A percentile compares a stretch with the other conserved stretches of the same genome.
These are phyloP conservation scores for Amblyopsis rosae DNA, from an alignment of 2,113 vertebrate species.

Conservation along the genomic window DNA sequence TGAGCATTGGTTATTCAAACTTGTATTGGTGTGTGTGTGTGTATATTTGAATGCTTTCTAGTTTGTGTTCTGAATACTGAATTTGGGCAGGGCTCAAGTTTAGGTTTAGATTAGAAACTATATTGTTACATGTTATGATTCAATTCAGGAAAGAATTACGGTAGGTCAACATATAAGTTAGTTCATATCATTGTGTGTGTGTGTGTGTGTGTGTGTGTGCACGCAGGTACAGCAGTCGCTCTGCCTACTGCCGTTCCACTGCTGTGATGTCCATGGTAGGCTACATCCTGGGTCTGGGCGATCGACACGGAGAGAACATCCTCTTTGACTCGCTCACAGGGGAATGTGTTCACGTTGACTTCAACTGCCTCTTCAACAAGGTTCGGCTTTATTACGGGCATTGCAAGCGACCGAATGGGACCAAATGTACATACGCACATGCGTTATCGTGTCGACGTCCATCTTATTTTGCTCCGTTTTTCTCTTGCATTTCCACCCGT, in stretches of 20 bases:
- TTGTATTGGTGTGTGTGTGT: too few species aligned
- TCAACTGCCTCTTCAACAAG: constrained; percentile 99
- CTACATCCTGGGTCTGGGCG: constrained; percentile 94
- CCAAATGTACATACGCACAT: background rate
- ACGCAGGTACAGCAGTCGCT: constrained; percentile 93
- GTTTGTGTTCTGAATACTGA: too few species aligned
- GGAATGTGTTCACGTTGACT: constrained; percentile 96
- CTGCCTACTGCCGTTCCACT: constrained; percentile 93
- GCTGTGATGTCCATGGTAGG: constrained; percentile 99
- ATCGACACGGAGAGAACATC: constrained; percentile 97
- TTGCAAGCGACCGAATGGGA: background rate
- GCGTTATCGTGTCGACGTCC: background rate
- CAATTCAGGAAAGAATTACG: background rate
- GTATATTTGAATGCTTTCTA: too few species aligned
- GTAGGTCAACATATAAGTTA: too few species aligned
- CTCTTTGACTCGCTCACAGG: constrained; percentile 95
- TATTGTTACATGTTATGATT: too few species aligned
- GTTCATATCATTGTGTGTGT: background rate
- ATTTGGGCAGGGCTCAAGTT: too few species aligned
- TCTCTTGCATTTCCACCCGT: background rate
- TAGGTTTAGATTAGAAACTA: too few species aligned
- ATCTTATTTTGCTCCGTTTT: background rate
- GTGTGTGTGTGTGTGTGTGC: background rate
- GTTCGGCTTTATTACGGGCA: constrained; percentile 59
- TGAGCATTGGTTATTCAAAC: background rate